Evolutionary conservation across 2,888 invertebrate species (phyloP), one percentile per base, ranked within the genome.

Genomic region (Callimorpha dominula): DNA sequence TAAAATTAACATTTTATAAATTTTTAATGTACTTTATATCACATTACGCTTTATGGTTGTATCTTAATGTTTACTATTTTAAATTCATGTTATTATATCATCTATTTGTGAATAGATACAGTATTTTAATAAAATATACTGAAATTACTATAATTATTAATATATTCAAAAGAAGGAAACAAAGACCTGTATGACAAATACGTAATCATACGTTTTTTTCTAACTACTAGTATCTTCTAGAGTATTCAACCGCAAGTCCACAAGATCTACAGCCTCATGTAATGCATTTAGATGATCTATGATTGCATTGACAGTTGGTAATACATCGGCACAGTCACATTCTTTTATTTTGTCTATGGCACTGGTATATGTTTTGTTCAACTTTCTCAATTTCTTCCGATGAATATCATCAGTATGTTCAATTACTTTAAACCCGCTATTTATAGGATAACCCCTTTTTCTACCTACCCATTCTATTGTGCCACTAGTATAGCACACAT

Each of bases 221-320:
- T 82, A 87, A 79, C 82, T 88, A 70, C 91, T 82, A 81, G 90
- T 89, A 80, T 94, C 93, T 90, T 96, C 96, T 69, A 96, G 84
- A 66, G 93, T 93, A 68, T 93, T 96, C 17, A 97, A 89, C 78
- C 96, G 92, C 81, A 96, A 89, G 81, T 96, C 96, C 69, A 97
- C 92, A 71, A 96, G 82, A 79, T 95, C 93, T n/a, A 96, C 93
- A 65, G 96, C 96, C 85, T 96, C 95, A 84, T 96, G 96, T 14
- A 96, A 89, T 17, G 95, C 95, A 90, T 96, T 96, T 68, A 97
- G 90, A 87, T 96, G 96, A 76, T 96, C 95, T 75, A 95, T 95
- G 81, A 96, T 94, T 63, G 94, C 94, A 93, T 96, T 94, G 1
- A 96, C 93, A 75, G 95, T 95, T 63, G 95, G 95, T 72, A 95